phyloP scores from a whole-genome alignment of 2,888 invertebrate genomes.

The Cryptops parisi region DNA sequence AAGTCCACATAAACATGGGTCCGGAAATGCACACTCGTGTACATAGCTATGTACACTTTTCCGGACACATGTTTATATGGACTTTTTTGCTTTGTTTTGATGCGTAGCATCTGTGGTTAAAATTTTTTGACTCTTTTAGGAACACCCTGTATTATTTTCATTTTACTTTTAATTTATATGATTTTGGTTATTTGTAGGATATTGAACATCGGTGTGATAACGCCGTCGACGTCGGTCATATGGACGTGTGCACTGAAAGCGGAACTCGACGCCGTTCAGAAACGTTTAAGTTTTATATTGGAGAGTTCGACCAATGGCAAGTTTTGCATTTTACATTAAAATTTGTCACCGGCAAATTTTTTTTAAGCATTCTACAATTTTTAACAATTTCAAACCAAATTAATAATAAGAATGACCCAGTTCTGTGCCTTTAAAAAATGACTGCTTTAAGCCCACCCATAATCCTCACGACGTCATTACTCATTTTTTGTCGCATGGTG shows the following conservation, averaged over 20 bases:
- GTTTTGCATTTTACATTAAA: too few species aligned
- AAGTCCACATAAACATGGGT: too few species aligned
- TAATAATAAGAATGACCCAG: too few species aligned
- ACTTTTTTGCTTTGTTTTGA: neutral
- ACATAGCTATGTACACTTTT: too few species aligned
- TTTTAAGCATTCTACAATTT: too few species aligned
- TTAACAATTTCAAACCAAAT: too few species aligned
- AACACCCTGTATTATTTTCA: neutral
- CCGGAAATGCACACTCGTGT: too few species aligned
- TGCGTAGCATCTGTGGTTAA: neutral
- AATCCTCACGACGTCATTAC: too few species aligned
- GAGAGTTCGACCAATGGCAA: conserved; percentile 9
- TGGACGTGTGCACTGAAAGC: conserved; percentile 6
- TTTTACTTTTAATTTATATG: neutral
- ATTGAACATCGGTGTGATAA: neutral
- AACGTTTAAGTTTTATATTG: conserved; percentile 1
- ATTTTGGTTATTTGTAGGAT: conserved; percentile 1
- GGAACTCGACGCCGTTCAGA: neutral
- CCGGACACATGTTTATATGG: neutral
- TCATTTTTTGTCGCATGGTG: too few species aligned
- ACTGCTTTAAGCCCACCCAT: too few species aligned
- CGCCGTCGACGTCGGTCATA: neutral
- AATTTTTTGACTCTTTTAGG: neutral
- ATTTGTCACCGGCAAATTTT: too few species aligned
- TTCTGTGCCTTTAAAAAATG: too few species aligned